Evolutionary conservation across 2,797 vertebrate genomes (phyloP), one percentile per base, ranked within the genome.

Genomic region (Gambelia wislizenii): DNA sequence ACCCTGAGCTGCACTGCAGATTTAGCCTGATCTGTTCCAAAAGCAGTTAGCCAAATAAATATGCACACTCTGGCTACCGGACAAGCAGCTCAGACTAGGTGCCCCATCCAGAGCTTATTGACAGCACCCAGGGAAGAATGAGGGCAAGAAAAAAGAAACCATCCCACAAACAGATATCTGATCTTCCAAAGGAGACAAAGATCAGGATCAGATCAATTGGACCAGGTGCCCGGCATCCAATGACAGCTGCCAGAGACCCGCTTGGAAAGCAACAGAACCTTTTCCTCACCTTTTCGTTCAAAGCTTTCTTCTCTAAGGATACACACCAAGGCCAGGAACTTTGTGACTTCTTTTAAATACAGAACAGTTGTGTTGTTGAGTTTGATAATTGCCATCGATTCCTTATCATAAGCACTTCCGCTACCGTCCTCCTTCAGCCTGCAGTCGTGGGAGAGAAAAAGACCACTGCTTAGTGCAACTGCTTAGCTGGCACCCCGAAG

Each of bases 321-420:
- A 97, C 99, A 99, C 95, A 99, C 99, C 81, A 99, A 97, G 18
- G 99, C 99, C 94, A 99, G 98, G 97, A 99, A 99, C 96, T 98
- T 99, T 89, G 99, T 99, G 96, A 99, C 99, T 97, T 99, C 99
- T 96, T 99, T 99, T 97, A 99, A 98, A 97, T 99, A 99, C 87
- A 99, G 98, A 95, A 99, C 99, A 4, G 99, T 99, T 96, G 99
- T 99, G 96, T 99, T 99, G 97, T 99, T 99, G 93, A 99, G 98
- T 96, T 99, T 99, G 96, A 99, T 99, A 97, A 99, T 99, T 92
- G 99, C 99, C 99, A 99, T 99, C 91, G 99, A 99, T 95, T 99
- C 99, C 95, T 99, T 99, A 96, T 99, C 99, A 86, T 99, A 99
- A 83, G 99, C 99, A 77, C 98, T 99, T 95, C 99, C 99, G 91